Evolutionary conservation across 2,888 invertebrate species (phyloP), one percentile per base, ranked within the genome.

Genomic region (Anoplius nigerrimus): DNA sequence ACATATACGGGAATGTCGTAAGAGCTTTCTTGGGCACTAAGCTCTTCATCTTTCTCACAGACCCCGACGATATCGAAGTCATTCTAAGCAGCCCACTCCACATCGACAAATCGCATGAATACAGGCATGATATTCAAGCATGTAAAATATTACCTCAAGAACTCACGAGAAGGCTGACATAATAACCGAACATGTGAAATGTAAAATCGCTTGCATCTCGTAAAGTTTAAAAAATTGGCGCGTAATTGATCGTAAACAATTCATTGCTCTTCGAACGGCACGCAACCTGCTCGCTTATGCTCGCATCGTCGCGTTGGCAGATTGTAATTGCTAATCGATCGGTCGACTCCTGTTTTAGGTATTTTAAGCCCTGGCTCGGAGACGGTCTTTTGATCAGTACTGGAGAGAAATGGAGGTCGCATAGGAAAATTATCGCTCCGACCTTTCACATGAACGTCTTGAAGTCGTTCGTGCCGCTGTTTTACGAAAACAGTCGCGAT

Each of bases 381-480:
- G 85, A 89, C 11, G 89, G 89, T 58, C 78, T 89, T 16, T 76
- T 89, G 0, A 87, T 88, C 22, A 89, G 87, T 42, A 81, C 82
- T 0, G 91, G 91, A 0, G 88, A 90, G 34, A 91, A 90, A 81
- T 91, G 91, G 91, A 85, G 88, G 57, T 78, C 87, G 0, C 91
- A 91, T 66, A 86, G 91, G 43, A 91, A 91, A 81, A 87, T 90
- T 75, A 91, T 91, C 63, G 91, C 91, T 0, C 91, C 91, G 0
- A 90, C 91, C 1, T 91, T 91, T 80, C 91, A 91, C 67, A 76
- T 89, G 71, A 90, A 88, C 66, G 88, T 91, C 11, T 77, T 91
- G n/a, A 91, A 91, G 74, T 89, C 90, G 0, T 91, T 91, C 75
- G 89, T 91, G n/a, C 90, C 90, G 0, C 82, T 89, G 0, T 91